Conservation (phyloP, 2,888 invertebrate genomes). For the Vanessa cardui region DNA sequence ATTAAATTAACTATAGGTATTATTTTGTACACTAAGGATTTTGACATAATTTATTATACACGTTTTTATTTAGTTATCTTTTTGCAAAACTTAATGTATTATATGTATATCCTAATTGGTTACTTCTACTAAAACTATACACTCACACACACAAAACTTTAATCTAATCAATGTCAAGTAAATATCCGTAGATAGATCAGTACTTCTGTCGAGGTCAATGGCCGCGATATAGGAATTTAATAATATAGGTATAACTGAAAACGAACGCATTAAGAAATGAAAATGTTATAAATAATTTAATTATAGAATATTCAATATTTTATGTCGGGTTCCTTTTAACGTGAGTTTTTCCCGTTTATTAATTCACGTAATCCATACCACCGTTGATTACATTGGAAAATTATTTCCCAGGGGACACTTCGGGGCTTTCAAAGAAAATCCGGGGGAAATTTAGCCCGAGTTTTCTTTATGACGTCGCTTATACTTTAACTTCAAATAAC, state of each 20-base stretch:
- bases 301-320: background rate
- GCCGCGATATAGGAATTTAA: background rate
- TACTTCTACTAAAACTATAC: too few species aligned
- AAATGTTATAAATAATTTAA: constrained; percentile 15
- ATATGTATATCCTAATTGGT: too few species aligned
- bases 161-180: too few species aligned
- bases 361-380: constrained; percentile 38
- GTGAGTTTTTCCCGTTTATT: constrained; percentile 30
- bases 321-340: constrained; percentile 6
- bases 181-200: too few species aligned
- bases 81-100: too few species aligned
- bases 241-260: background rate
- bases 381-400: constrained; percentile 40
- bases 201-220: background rate
- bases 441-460: constrained; percentile 31
- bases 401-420: constrained; percentile 41
- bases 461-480: constrained; percentile 24
- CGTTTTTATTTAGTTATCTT: too few species aligned
- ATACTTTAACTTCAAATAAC: constrained; percentile 10
- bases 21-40: too few species aligned
- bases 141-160: too few species aligned
- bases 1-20: too few species aligned
- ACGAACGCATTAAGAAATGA: background rate
- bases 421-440: constrained; percentile 36
- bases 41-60: too few species aligned